Conservation (phyloP, 2,797 vertebrate genomes). For the Chaetophractus vellerosus region DNA sequence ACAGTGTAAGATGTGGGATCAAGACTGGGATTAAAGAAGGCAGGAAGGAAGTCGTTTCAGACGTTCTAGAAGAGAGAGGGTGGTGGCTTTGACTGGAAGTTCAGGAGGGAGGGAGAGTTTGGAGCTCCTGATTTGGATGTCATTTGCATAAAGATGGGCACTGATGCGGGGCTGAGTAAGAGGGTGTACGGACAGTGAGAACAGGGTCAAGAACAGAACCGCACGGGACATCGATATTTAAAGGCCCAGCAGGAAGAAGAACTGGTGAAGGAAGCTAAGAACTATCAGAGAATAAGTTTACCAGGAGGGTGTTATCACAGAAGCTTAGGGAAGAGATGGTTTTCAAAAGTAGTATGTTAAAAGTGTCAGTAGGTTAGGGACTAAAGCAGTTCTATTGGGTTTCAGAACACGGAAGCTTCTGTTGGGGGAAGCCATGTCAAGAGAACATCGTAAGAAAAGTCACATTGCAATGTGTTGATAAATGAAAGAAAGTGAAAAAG, state of each 20-base stretch:
- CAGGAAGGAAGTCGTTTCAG: background rate
- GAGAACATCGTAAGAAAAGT: background rate
- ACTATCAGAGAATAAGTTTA: background rate
- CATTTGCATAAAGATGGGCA: background rate
- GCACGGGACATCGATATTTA: background rate
- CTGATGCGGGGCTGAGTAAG: background rate
- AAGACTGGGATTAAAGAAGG: background rate
- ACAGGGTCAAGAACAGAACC: background rate
- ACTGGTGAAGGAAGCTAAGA: background rate
- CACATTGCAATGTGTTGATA: background rate
- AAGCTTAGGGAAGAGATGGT: background rate
- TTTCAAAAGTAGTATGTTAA: background rate
- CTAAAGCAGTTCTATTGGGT: background rate
- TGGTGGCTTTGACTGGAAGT: background rate
- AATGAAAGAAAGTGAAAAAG: conserved; percentile 15
- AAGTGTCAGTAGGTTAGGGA: background rate
- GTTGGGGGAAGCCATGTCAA: background rate
- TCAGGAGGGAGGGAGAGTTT: background rate
- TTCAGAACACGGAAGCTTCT: background rate
- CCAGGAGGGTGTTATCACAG: background rate
- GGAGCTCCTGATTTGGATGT: background rate
- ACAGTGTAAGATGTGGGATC: background rate
- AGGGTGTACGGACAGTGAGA: background rate
- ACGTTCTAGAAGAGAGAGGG: background rate
- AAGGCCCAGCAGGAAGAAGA: background rate